Evolutionary conservation across 2,888 invertebrate species (phyloP).

Genomic region (Cyaniris semiargus): DNA sequence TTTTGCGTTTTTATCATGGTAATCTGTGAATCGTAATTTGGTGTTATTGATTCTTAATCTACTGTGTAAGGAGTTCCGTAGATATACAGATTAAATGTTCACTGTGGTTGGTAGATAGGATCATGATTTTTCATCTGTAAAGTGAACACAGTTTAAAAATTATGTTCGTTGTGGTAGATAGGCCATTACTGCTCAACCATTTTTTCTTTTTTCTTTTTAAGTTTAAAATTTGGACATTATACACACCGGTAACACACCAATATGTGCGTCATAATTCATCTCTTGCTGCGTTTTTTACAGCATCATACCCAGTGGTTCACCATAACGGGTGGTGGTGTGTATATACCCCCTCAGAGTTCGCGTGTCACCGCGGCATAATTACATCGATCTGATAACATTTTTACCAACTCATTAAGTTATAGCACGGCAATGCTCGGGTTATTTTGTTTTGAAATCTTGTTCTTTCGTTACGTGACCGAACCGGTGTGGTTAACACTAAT

Average conservation of each 20-base stretch:
- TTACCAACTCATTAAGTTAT: constrained; percentile 66
- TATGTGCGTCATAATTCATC: background rate
- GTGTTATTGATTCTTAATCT: background rate
- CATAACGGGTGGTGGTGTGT: constrained; percentile 7
- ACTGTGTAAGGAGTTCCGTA: background rate
- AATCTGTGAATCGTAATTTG: background rate
- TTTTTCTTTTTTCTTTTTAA: background rate
- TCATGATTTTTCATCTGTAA: background rate
- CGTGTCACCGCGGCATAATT: constrained; percentile 70
- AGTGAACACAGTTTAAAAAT: no score
- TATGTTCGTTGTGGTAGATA: background rate
- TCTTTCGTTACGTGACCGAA: constrained; percentile 30
- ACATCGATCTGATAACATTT: constrained; percentile 68
- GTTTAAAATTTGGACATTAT: background rate
- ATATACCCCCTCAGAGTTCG: constrained; percentile 43
- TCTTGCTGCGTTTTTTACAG: background rate
- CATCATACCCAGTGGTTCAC: background rate
- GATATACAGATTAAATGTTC: background rate
- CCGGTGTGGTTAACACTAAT: background rate
- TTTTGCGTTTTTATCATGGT: constrained; percentile 9
- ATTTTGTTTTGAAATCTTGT: constrained; percentile 44
- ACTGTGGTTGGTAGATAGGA: background rate
- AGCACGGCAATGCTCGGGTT: constrained; percentile 58
- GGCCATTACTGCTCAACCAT: background rate
- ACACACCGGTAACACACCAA: background rate